phyloP scores from a whole-genome alignment of 2,113 vertebrate species.

The Xenotilapia longispinis region DNA sequence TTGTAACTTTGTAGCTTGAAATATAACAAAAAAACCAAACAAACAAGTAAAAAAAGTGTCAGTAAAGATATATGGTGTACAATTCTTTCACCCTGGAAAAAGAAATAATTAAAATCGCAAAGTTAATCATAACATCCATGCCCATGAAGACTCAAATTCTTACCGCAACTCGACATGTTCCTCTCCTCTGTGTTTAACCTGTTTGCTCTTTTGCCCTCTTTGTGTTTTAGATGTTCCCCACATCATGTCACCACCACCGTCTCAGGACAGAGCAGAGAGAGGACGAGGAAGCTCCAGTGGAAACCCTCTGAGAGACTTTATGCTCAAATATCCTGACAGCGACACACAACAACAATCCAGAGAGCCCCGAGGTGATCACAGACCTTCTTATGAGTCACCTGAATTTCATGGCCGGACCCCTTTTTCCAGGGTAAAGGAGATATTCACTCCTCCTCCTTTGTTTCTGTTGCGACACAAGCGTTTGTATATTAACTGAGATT shows the following conservation, averaged over 20 bases:
- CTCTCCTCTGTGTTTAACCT: background rate
- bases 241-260: slow-evolving; percentile 24
- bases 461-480: background rate
- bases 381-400: slow-evolving; percentile 11
- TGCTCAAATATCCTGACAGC: slow-evolving; percentile 60
- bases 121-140: background rate
- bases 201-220: background rate
- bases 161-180: background rate
- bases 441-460: background rate
- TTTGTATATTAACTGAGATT: background rate
- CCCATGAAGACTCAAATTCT: background rate
- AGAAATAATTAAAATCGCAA: background rate
- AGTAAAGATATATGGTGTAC: background rate
- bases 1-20: background rate
- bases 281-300: background rate
- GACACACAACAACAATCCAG: background rate
- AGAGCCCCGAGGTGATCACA: background rate
- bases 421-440: slow-evolving; percentile 55
- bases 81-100: background rate
- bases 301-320: slow-evolving; percentile 68
- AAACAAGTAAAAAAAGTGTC: background rate
- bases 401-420: slow-evolving; percentile 29
- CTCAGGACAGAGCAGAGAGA: slow-evolving; percentile 5
- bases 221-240: slow-evolving; percentile 47
- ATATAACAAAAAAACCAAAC: background rate